A percentile compares a stretch with the other conserved stretches of the same genome.
These are phyloP conservation scores for Lethenteron camtschaticum DNA, from an alignment of 2,113 vertebrate genomes.

Conservation along the genomic window DNA sequence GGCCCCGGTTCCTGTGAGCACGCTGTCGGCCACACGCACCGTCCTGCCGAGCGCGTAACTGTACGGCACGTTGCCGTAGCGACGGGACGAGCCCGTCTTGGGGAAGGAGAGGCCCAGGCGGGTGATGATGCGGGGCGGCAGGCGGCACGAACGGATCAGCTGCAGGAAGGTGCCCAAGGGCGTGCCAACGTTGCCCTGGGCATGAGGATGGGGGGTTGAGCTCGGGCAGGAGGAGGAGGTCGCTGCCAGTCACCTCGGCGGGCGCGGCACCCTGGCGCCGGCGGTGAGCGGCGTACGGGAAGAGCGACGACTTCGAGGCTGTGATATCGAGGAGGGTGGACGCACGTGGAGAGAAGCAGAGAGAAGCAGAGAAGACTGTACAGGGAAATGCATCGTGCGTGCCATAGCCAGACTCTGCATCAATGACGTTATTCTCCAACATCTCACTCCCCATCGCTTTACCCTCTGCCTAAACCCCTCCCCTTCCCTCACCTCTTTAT, in stretches of 20 bases:
- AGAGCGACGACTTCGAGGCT: too few relatives aligned
- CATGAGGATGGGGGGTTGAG: conserved; percentile 73
- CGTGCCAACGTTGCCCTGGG: conserved; percentile 72
- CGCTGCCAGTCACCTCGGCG: conserved; percentile 25
- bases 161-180: conserved; percentile 50
- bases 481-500: too few relatives aligned
- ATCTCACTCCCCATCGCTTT: too few relatives aligned
- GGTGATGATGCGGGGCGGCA: conserved; percentile 53
- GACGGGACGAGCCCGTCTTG: conserved; percentile 40
- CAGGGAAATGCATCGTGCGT: too few relatives aligned
- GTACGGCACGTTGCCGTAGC: conserved; percentile 73
- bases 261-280: conserved; percentile 11
- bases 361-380: too few relatives aligned
- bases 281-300: too few relatives aligned
- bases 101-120: conserved; percentile 62
- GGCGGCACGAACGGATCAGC: conserved; percentile 61
- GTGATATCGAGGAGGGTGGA: too few relatives aligned
- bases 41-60: conserved; percentile 20
- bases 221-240: conserved; percentile 45
- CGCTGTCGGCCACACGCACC: conserved; percentile 21
- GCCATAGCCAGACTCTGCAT: too few relatives aligned
- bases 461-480: too few relatives aligned
- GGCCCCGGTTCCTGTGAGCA: conserved; percentile 53
- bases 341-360: too few relatives aligned
- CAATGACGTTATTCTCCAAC: too few relatives aligned